Base-by-base conservation (phyloP, 1,140 invertebrate species). In the Notospermus geniculatus region DNA sequence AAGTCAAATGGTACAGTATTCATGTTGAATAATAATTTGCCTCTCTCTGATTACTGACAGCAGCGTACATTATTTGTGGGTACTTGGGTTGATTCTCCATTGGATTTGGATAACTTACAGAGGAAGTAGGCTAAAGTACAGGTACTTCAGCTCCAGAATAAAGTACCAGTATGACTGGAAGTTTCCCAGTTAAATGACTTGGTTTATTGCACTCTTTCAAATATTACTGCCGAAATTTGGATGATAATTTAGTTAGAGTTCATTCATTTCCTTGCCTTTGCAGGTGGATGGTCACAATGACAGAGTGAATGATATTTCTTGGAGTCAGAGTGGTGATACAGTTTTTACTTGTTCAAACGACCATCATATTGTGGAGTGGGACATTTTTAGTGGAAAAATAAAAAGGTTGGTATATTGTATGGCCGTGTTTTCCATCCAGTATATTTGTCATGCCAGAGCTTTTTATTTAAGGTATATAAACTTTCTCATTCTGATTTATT, bases 261-360 rank as follows among this genome's bases (percentile, higher is more conserved):
- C 2, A 53, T 19, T 4, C 4, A 36, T 52, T 52, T 64, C 53
- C 57, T 55, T 54, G 39, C 58, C n/a, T 57, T 62, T 59, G 11
- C 59, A 72, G 68, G 65, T 78, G 57, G 80, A 82, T 56, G 84
- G 83, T n/a, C 86, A 87, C 66, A 76, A 76, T 55, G 80, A 82
- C 22, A 64, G 73, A 52, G 70, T 88, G 0, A 85, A 84, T 32
- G 82, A 81, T 0, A 71, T 87, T 5, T 73, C 80, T 9, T 86
- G 85, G 82, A 82, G 83, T 54, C 56, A 68, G 4, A 67, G 70
- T 27, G 67, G 66, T 1, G 67, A 71, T 17, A 80, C 75, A 17
- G 63, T 88, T 0, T 87, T 84, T 65, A 84, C 83, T 36, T 85
- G 84, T 56, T 78, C 79, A 55, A 78, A 79, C 69, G 80, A 84